Percentiles rank a stretch among this genome's conserved stretches.
Evolutionary conservation across 2,797 vertebrate species (phyloP).

Genomic region (Astyanax mexicanus): DNA sequence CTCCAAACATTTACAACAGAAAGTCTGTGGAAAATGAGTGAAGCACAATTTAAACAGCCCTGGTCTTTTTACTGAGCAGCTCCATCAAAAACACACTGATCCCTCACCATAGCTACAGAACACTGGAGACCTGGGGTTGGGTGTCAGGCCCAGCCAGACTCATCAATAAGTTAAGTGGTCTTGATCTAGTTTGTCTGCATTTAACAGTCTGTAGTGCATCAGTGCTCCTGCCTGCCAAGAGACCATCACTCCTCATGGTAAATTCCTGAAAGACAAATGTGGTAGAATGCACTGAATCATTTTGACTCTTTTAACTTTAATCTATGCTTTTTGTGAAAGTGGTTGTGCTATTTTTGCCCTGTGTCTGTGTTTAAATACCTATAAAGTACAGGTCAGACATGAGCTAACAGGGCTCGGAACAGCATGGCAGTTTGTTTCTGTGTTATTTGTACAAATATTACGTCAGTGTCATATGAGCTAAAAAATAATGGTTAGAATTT

Average conservation of each 20-base stretch:
- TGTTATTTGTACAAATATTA: too few species aligned
- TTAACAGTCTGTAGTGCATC: not conserved
- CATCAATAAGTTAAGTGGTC: constrained; percentile 53
- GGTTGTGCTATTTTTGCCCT: too few species aligned
- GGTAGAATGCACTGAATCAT: too few species aligned
- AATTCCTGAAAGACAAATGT: not conserved
- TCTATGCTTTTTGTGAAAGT: too few species aligned
- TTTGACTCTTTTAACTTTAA: too few species aligned
- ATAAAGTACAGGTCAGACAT: too few species aligned
- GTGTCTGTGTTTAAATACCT: too few species aligned
- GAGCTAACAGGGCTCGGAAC: too few species aligned
- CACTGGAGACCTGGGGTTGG: constrained; percentile 33
- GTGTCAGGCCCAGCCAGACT: constrained; percentile 37
- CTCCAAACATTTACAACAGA: not conserved
- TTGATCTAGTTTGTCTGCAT: constrained; percentile 9
- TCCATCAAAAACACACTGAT: constrained; percentile 3
- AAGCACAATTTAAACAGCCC: not conserved
- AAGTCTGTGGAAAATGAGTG: too few species aligned
- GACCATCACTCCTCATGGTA: not conserved
- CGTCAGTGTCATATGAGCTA: too few species aligned
- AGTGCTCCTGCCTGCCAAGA: not conserved
- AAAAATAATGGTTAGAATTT: too few species aligned
- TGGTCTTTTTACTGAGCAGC: not conserved
- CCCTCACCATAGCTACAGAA: constrained; percentile 43
- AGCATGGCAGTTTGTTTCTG: too few species aligned